A percentile compares a stretch with the other conserved stretches of the same genome.
phyloP scores from a whole-genome alignment of 2,888 invertebrate species.

The Hedychridium roseum region DNA sequence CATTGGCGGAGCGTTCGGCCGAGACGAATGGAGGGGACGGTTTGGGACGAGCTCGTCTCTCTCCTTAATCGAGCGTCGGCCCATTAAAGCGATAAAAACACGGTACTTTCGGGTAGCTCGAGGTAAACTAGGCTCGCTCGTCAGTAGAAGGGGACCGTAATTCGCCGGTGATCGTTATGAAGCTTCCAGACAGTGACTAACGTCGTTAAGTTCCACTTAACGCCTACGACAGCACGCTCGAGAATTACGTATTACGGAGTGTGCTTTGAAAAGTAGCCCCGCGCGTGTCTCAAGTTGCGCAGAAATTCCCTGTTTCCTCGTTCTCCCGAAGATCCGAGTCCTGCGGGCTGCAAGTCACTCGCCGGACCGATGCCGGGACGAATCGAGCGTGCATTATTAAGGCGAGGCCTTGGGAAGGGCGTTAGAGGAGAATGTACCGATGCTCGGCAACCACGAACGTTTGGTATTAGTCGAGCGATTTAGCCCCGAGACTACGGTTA shows the following conservation, averaged over 20 bases:
- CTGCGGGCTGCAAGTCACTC: conserved; percentile 17
- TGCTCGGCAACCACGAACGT: conserved; percentile 14
- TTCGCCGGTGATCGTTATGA: conserved; percentile 53
- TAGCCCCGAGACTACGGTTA: conserved; percentile 25
- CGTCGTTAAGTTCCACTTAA: conserved; percentile 51
- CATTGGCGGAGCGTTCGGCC: no score
- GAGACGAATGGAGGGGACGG: no score
- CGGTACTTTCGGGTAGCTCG: conserved; percentile 39
- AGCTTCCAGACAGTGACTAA: conserved; percentile 55
- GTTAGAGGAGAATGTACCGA: no score
- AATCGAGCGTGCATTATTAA: no score
- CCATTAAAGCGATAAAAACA: conserved; percentile 46
- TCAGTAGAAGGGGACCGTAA: conserved; percentile 40
- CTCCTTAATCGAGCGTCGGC: conserved; percentile 30
- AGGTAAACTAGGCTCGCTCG: conserved; percentile 45
- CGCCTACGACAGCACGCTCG: conserved; percentile 36
- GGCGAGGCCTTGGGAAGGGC: no score
- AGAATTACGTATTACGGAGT: conserved; percentile 29
- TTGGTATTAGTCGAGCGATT: conserved; percentile 47
- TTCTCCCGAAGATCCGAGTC: no score
- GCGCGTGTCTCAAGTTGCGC: no score
- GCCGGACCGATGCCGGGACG: no score
- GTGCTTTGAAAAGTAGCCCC: no score
- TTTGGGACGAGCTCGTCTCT: conserved; percentile 9
- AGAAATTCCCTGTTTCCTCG: no score